Base-by-base conservation (phyloP, 1,140 invertebrate genomes). In the Drosophila kanapiae region DNA sequence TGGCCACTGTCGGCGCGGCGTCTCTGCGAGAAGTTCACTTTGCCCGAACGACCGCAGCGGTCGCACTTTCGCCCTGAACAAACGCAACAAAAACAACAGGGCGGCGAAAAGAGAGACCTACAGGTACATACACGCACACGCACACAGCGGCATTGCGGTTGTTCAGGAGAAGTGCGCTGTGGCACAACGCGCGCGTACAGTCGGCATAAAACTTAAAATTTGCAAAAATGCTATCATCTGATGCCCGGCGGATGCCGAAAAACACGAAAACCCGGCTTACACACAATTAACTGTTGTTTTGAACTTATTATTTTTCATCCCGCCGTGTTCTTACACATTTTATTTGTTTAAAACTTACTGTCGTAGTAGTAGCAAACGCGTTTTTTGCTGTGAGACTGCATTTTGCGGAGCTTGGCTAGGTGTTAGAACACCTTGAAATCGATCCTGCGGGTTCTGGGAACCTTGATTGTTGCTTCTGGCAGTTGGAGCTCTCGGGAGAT, bases 361-460 rank as follows among this genome's bases (percentile, higher is more conserved):
- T 99, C 98, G 92, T 99, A 99, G 94, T 99, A 99, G 94, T 99
- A 99, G 93, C 98, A 99, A 63, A 99, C 98, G 93, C 97, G 95
- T 93, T 98, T 98, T 91, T 97, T 97, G 85, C 95, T 97, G 81
- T 98, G 97, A 11, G 96, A 95, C 93, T 96, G 95, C 92, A 96
- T 95, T 42, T 79, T 90, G 10, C 8, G 51, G 29, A 18, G 31
- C 29, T 48, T 61, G 18, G 10, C 49, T 43, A 9, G 33, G 47
- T 29, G 13, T 8, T 14, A 58, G 29, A 4, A 5, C 11, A 11
- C 35, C 13, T 33, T 53, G 2, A 33, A 33, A 27, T 40, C 2
- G 37, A 1, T 23, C 14, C 16, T 47, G 10, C 16, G 6, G 23
- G 13, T 23, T 23, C 13, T 10, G 7, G 2, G 10, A 56, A 63